phyloP scores from a whole-genome alignment of 2,113 vertebrate genomes.

The Centropristis striata region DNA sequence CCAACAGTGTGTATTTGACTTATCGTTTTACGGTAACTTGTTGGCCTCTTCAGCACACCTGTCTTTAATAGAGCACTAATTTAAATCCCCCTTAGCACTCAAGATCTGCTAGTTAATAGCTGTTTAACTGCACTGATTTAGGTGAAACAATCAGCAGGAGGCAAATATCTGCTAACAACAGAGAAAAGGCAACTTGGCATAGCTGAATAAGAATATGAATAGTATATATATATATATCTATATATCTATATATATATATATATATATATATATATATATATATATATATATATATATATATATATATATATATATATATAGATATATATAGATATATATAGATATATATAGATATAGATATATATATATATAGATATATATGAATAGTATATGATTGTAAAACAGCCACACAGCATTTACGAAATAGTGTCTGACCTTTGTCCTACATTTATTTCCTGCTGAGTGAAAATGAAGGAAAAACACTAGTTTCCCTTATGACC shows the following conservation, averaged over 20 bases:
- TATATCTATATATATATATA: no score
- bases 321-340: no score
- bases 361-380: no score
- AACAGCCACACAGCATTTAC: background rate
- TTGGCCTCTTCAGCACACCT: background rate
- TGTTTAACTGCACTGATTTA: background rate
- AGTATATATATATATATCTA: no score
- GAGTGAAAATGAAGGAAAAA: background rate
- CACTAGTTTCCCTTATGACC: slow-evolving; percentile 9
- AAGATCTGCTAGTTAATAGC: background rate
- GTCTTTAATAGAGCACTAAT: background rate
- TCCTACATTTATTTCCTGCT: slow-evolving; percentile 24
- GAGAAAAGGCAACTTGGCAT: background rate
- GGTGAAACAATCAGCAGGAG: background rate
- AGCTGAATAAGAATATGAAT: background rate
- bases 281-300: no score
- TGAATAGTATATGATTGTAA: background rate
- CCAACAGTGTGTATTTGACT: background rate
- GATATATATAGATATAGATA: no score
- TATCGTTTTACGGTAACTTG: background rate
- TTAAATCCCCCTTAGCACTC: background rate
- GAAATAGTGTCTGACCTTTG: slow-evolving; percentile 39
- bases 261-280: no score
- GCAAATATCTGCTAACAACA: background rate
- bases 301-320: no score